Conservation (phyloP, 1,140 invertebrate species). For the Mactra quadrangularis region DNA sequence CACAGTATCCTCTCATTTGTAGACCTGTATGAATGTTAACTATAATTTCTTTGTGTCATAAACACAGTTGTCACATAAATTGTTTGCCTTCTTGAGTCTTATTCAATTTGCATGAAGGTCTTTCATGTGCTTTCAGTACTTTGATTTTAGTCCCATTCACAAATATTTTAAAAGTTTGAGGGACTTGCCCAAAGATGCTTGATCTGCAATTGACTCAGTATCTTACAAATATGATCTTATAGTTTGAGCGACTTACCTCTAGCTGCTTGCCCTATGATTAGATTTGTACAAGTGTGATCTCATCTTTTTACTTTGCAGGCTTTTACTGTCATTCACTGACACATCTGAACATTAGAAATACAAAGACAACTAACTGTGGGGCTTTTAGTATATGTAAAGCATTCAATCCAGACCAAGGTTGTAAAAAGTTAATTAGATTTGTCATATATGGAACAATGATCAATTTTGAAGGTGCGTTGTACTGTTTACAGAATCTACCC, state of each 20-base stretch:
- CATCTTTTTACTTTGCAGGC: conserved; percentile 35
- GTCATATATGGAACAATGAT: conserved; percentile 13
- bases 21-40: neutral
- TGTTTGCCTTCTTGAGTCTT: neutral
- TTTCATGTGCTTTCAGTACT: neutral
- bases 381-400: conserved; percentile 42
- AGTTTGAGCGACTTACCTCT: too few relatives aligned
- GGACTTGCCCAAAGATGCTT: too few relatives aligned
- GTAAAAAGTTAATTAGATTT: conserved; percentile 22
- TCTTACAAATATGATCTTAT: too few relatives aligned
- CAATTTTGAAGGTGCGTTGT: conserved; percentile 10
- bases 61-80: too few relatives aligned
- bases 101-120: too few relatives aligned
- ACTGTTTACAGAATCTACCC: conserved; percentile 49
- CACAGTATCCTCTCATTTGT: too few relatives aligned
- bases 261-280: too few relatives aligned
- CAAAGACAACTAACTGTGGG: conserved; percentile 34
- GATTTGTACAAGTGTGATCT: too few relatives aligned
- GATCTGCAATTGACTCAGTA: too few relatives aligned
- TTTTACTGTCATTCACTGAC: conserved; percentile 20
- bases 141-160: neutral
- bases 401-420: conserved; percentile 3
- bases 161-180: neutral
- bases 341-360: conserved; percentile 5
- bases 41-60: neutral